These are phyloP conservation scores for Oophaga pumilio DNA, from an alignment of 2,113 vertebrate species.

Conservation along the genomic window DNA sequence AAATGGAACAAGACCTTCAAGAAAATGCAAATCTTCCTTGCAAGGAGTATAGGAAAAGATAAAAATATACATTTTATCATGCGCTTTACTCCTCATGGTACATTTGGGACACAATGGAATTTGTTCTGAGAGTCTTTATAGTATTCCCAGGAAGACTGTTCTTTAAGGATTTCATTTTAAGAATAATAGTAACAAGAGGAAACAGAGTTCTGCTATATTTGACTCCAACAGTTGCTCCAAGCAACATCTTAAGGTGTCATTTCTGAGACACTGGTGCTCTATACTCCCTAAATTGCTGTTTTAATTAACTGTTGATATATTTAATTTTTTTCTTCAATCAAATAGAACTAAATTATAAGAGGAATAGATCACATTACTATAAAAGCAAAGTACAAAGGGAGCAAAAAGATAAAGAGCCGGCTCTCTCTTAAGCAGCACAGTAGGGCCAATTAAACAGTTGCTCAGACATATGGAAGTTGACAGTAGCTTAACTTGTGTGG, in stretches of 20 bases:
- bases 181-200: constrained; percentile 1
- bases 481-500: too few species aligned
- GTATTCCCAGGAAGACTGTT: constrained; percentile 25
- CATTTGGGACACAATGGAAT: neutral
- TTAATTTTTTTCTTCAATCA: neutral
- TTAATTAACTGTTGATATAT: neutral
- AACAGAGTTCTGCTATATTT: neutral
- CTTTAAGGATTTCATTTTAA: constrained; percentile 21
- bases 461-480: too few species aligned
- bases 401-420: too few species aligned
- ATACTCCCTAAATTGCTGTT: neutral
- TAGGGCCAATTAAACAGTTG: too few species aligned
- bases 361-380: too few species aligned
- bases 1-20: constrained; percentile 23
- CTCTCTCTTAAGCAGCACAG: too few species aligned
- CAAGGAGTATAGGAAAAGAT: constrained; percentile 3
- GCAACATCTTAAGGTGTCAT: neutral
- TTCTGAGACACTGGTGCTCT: neutral
- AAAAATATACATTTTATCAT: constrained; percentile 25
- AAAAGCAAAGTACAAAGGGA: too few species aligned
- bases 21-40: constrained; percentile 26
- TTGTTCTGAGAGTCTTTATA: constrained; percentile 23
- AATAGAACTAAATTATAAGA: neutral
- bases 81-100: neutral
- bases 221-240: neutral